These are phyloP conservation scores for Paedocypris micromegethes DNA, from an alignment of 2,797 vertebrate species.

Conservation along the genomic window DNA sequence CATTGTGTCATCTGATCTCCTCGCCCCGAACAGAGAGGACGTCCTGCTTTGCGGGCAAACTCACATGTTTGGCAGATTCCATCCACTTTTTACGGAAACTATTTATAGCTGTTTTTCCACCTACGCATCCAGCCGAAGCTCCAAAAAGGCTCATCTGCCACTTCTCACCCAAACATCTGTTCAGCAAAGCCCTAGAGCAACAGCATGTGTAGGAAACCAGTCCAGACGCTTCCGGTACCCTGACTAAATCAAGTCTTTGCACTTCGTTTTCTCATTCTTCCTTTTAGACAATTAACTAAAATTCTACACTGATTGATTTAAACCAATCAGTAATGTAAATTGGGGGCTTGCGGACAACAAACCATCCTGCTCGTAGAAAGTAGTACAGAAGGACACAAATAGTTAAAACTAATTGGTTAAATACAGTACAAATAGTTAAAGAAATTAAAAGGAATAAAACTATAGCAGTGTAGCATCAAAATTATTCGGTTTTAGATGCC, in stretches of 20 bases:
- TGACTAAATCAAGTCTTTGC: neutral
- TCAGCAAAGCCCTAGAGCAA: constrained; percentile 6
- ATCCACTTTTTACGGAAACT: constrained; percentile 48
- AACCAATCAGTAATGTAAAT: constrained; percentile 34
- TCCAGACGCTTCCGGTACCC: constrained; percentile 4
- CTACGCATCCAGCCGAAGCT: constrained; percentile 35
- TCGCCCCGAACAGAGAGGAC: constrained; percentile 33
- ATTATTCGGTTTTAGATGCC: no score
- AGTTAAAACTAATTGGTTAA: no score
- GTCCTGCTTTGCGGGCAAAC: constrained; percentile 16
- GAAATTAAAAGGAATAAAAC: no score
- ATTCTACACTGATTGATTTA: constrained; percentile 18
- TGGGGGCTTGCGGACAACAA: neutral
- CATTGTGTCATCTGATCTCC: constrained; percentile 46
- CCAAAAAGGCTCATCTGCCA: constrained; percentile 24
- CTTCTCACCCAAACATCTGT: constrained; percentile 24
- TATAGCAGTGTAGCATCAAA: no score
- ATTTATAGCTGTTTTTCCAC: constrained; percentile 57
- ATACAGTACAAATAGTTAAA: no score
- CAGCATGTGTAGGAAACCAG: constrained; percentile 6
- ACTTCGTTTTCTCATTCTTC: constrained; percentile 5
- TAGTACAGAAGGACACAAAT: no score
- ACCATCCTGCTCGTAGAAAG: no score
- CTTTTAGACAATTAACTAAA: constrained; percentile 29
- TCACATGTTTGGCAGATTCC: constrained; percentile 44